Evolutionary conservation across 2,888 invertebrate species (phyloP), one percentile per base, ranked within the genome.

Genomic region (Yponomeuta cagnagella): DNA sequence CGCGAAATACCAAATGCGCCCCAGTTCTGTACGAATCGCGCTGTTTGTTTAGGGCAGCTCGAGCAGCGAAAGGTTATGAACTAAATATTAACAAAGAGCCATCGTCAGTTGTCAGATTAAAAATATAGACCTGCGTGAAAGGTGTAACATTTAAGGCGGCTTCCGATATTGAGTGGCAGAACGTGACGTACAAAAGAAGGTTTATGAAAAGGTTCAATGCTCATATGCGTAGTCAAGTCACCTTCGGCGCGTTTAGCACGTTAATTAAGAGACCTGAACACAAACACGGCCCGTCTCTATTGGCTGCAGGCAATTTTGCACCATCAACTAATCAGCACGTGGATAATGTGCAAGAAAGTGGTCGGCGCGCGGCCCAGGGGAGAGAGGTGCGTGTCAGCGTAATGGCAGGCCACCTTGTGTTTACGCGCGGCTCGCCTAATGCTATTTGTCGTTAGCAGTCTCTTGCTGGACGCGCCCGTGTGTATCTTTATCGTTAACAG

Each of bases 1-100:
- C 88, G 88, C 89, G 87, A 88, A 90, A 92, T 90, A 91, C 90
- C 88, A 92, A 92, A 86, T 89, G 86, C 88, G 93, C 84, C 92
- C 89, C 83, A 87, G 88, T 92, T 92, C 63, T 87, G 77, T 77
- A 85, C 85, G 87, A 88, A 85, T 88, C 88, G 80, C 83, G 80
- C 79, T 88, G 87, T 90, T 91, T 91, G 89, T 90, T 93, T 91
- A 92, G 89, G 89, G 79, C 82, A 80, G 77, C 82, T 78, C 78
- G 65, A 82, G 78, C 81, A 80, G 80, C 80, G 82, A 84, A 86
- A 88, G 85, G 87, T 87, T 86, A 86, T 83, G 84, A 81, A 84
- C 86, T 85, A 82, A 87, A 89, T 85, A 86, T 86, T 83, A 86
- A 86, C 85, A 83, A 83, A 83, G 80, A 84, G 79, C 76, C 76